Evolutionary conservation across 2,888 invertebrate genomes (phyloP), one percentile per base, ranked within the genome.

Genomic region (Megalurothrips usitatus): DNA sequence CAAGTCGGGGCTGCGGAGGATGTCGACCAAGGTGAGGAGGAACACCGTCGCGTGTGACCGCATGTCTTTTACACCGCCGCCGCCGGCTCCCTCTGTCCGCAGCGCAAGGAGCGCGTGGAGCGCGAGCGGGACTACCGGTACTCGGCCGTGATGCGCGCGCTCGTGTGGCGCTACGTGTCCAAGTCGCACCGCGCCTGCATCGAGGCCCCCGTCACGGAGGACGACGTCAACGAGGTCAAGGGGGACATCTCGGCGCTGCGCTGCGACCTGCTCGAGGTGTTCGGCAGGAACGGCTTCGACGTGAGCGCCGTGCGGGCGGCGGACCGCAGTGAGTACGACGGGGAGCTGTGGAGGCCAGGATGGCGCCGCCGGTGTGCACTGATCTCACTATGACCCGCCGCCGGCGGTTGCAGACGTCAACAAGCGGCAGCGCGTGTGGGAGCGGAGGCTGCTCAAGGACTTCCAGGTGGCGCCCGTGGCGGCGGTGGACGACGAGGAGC

Each of bases 171-270:
- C 0, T 97, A 97, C 87, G 93, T 98, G 12, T 94, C 96, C 12
- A 92, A 94, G 19, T 94, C 94, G 89, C 96, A 97, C 86, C 91
- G 94, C 78, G 92, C 92, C 86, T 91, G 92, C 85, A 95, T 96
- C 84, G 93, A 94, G 84, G 94, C 94, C 80, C 91, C 93, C 0
- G 96, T 98, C 0, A 96, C 96, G 0, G 98, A 98, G 87, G 98
- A 98, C 84, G 94, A 96, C 85, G 91, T 98, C 82, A 97, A 97
- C 85, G 98, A 98, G 88, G 92, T 98, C 49, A 98, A 98, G 87
- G 94, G 94, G 84, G 98, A 98, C 85, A 94, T 98, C 78, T 96
- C 96, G 0, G 92, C 97, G 0, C 93, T 98, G 89, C 91, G 96
- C 84, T 98, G 94, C 86, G 97, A 98, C 86, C 90, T 98, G 84